Conservation (phyloP, 2,797 vertebrate species). For the Lepus townsendii region DNA sequence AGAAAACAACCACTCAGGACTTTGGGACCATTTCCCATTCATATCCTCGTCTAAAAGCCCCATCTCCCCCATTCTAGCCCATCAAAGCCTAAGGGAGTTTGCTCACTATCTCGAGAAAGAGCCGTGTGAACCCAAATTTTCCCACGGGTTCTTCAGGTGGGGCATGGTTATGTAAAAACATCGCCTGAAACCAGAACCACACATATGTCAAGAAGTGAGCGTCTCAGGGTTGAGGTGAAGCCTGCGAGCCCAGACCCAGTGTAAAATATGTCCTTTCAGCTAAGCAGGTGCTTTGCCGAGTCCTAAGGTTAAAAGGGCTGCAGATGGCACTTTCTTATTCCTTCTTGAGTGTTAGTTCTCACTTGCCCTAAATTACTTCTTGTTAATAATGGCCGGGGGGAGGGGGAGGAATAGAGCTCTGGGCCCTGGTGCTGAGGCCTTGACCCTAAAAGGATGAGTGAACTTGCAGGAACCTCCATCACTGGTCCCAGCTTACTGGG, state of each 20-base stretch:
- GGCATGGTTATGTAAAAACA: constrained; percentile 35
- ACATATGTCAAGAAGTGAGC: background rate
- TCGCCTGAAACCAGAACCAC: constrained; percentile 56
- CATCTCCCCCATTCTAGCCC: constrained; percentile 70
- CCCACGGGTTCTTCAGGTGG: constrained; percentile 53
- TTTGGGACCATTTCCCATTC: constrained; percentile 83
- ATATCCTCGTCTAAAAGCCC: constrained; percentile 79
- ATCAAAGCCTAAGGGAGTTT: constrained; percentile 54
- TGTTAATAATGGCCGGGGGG: background rate
- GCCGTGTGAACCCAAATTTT: constrained; percentile 45
- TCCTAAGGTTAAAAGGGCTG: background rate
- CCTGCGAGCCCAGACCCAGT: constrained; percentile 8
- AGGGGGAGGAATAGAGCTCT: background rate
- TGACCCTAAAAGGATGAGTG: constrained; percentile 34
- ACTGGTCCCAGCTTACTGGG: background rate
- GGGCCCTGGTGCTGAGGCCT: background rate
- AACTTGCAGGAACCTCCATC: constrained; percentile 17
- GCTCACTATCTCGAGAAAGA: constrained; percentile 48
- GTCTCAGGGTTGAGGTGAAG: constrained; percentile 6
- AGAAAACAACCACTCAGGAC: constrained; percentile 86
- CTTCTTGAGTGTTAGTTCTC: background rate
- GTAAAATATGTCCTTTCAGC: constrained; percentile 43
- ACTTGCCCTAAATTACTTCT: constrained; percentile 49
- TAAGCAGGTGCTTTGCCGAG: background rate
- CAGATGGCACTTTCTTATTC: background rate